Evolutionary conservation across 1,140 invertebrate genomes (phyloP).

Genomic region (Lamellibrachia luymesi): DNA sequence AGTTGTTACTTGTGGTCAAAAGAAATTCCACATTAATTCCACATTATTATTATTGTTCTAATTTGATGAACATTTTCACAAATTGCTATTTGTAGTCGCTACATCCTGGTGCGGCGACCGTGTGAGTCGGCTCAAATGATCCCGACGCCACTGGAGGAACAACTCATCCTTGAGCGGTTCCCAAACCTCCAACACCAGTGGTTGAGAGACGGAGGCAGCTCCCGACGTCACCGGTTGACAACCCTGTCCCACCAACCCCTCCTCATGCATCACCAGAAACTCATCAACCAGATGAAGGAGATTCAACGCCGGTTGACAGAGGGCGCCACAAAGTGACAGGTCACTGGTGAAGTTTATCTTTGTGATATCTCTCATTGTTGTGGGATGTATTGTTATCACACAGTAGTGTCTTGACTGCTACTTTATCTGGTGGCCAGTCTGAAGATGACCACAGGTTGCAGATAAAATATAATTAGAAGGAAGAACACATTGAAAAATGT

Average conservation of each 20-base stretch:
- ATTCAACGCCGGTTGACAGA: background rate
- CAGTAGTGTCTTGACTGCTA: too few relatives aligned
- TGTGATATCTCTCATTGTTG: background rate
- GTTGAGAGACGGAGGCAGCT: background rate
- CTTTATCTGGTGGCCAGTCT: too few relatives aligned
- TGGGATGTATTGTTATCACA: too few relatives aligned
- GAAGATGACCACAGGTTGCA: too few relatives aligned
- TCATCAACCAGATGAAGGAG: background rate
- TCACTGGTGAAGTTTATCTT: background rate
- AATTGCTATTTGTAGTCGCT: conserved; percentile 38
- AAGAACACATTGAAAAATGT: too few relatives aligned
- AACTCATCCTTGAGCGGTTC: conserved; percentile 45
- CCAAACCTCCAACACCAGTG: conserved; percentile 38
- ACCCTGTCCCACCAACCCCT: background rate
- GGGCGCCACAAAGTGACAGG: background rate
- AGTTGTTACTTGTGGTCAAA: too few relatives aligned
- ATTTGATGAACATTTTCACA: background rate
- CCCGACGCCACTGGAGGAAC: conserved; percentile 47
- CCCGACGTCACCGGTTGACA: too few relatives aligned
- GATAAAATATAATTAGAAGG: too few relatives aligned
- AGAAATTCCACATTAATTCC: too few relatives aligned
- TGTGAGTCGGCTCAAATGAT: conserved; percentile 29
- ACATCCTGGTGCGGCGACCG: conserved; percentile 44
- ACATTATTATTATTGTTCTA: too few relatives aligned
- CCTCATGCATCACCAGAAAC: background rate